Evolutionary conservation across 1,140 invertebrate species (phyloP), one percentile per base, ranked within the genome.

Genomic region (Zaprionus ornatus): DNA sequence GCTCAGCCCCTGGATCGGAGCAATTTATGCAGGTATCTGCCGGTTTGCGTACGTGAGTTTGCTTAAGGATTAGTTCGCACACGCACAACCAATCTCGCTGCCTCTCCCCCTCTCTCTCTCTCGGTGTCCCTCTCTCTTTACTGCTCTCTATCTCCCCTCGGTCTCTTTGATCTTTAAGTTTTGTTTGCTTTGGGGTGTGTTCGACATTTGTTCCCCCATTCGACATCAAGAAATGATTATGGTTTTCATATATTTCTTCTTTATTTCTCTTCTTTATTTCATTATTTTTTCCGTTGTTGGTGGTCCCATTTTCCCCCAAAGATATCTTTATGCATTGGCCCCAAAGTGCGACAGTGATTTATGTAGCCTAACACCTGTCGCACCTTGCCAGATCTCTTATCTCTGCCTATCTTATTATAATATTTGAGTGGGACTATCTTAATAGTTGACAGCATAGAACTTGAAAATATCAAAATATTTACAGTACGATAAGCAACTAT

Each of bases 21-120:
- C 63, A 42, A 77, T 81, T 85, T 78, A 84, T 84, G 82, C 82
- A 84, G 82, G 82, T 86, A 85, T 76, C 52, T 61, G 29, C 35
- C 17, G 17, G 19, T 15, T 19, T 54, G 50, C n/a, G 13, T 66
- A 71, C 77, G 77, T 79, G 67, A 76, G 71, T 79, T 83, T 84
- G 77, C 61, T 63, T 75, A 70, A 78, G 82, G 78, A 84, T 85
- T 77, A 77, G 73, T 76, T 67, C 25, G 54, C 70, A 57, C 63
- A 57, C 55, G 60, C 29, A 50, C 45, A 1, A 32, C 10, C 6
- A 19, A 19, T 3, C 29, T 29, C 17, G 7, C 42, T 3, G 17
- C 4, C 37, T 40, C 27, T 52, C 7, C 42, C 10, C 19, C 12
- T 27, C 35, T 6, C 59, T 35, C 55, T 9, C n/a, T n/a, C n/a